Percentiles rank a stretch among this genome's conserved stretches.
Evolutionary conservation across 2,797 vertebrate species (phyloP).

Genomic region (Denticeps clupeoides): DNA sequence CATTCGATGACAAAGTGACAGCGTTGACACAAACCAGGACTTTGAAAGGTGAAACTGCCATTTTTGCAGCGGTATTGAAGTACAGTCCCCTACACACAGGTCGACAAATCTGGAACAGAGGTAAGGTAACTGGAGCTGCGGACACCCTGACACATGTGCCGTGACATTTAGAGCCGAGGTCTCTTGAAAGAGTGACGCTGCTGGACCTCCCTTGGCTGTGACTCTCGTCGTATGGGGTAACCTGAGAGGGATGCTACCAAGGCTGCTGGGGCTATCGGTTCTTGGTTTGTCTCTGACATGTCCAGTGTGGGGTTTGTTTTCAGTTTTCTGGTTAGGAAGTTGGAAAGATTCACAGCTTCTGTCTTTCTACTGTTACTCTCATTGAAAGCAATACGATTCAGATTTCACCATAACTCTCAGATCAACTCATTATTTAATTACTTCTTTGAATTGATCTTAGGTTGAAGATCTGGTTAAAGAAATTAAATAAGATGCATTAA

Average conservation of each 20-base stretch:
- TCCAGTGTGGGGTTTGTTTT: not conserved
- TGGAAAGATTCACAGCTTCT: too few species aligned
- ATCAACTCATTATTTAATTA: too few species aligned
- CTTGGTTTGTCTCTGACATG: not conserved
- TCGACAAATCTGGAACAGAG: too few species aligned
- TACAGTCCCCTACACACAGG: too few species aligned
- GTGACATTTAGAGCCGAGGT: slow-evolving; percentile 1
- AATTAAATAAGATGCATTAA: not conserved
- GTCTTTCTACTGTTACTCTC: too few species aligned
- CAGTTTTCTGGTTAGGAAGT: not conserved
- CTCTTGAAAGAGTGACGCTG: not conserved
- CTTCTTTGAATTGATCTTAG: too few species aligned
- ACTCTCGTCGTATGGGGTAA: not conserved
- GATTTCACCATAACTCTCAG: too few species aligned
- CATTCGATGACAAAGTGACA: too few species aligned
- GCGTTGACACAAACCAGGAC: too few species aligned
- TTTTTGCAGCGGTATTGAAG: too few species aligned
- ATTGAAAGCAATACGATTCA: too few species aligned
- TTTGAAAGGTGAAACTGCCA: too few species aligned
- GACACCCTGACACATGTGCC: not conserved
- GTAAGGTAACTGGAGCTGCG: not conserved
- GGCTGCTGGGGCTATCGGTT: not conserved
- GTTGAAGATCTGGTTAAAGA: not conserved
- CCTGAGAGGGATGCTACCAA: not conserved
- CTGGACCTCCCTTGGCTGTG: not conserved